Percentiles rank a stretch among this genome's conserved stretches.
phyloP scores from a whole-genome alignment of 2,888 invertebrate genomes.

The Polietes domitor region DNA sequence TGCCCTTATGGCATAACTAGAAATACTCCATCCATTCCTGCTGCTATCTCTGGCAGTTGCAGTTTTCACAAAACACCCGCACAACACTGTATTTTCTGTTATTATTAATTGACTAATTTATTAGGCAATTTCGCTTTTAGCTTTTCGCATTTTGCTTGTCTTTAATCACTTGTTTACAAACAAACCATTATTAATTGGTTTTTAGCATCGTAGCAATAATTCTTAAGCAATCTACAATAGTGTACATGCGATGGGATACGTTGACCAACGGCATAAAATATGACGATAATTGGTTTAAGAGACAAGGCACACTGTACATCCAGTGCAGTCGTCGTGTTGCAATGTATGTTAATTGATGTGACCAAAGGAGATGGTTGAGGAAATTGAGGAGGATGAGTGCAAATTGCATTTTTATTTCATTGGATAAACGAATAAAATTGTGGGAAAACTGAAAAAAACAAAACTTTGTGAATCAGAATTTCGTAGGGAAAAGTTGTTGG shows the following conservation, averaged over 20 bases:
- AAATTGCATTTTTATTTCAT: slow-evolving; percentile 13
- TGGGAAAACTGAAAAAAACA: too few species aligned
- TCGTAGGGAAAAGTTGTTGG: too few species aligned
- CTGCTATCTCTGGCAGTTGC: too few species aligned
- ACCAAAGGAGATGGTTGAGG: too few species aligned
- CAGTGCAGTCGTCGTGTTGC: not conserved
- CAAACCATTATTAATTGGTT: slow-evolving; percentile 50
- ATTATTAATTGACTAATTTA: slow-evolving; percentile 36
- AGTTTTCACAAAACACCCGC: not conserved
- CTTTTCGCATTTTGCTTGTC: slow-evolving; percentile 10
- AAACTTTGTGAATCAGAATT: too few species aligned
- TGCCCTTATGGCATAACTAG: too few species aligned
- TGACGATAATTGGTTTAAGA: slow-evolving; percentile 42
- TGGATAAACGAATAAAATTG: not conserved
- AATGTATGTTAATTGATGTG: slow-evolving; percentile 7
- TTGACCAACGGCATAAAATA: slow-evolving; percentile 18
- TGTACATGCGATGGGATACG: not conserved
- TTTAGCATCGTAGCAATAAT: slow-evolving; percentile 50
- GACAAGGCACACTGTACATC: slow-evolving; percentile 19
- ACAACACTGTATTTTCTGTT: not conserved
- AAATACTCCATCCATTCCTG: too few species aligned
- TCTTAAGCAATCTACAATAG: slow-evolving; percentile 49
- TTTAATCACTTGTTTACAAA: slow-evolving; percentile 55
- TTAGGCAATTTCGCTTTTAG: slow-evolving; percentile 29
- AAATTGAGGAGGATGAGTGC: too few species aligned